A percentile compares a stretch with the other conserved stretches of the same genome.
Evolutionary conservation across 2,113 vertebrate genomes (phyloP).

Genomic region (Ondatra zibethicus): DNA sequence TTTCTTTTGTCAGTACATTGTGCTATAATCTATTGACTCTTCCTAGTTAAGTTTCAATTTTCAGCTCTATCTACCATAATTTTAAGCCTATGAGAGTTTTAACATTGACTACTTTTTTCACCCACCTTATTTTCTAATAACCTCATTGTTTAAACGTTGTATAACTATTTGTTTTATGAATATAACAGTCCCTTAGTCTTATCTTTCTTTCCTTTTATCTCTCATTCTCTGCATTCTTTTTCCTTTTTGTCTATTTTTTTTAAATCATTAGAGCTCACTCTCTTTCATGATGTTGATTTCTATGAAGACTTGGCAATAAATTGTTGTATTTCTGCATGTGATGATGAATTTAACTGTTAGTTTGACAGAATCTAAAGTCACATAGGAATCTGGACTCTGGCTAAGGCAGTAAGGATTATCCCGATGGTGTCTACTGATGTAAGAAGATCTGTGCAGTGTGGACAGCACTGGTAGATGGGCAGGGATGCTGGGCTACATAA

Average conservation of each 20-base stretch:
- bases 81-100: background rate
- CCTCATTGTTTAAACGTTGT: background rate
- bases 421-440: background rate
- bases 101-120: background rate
- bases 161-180: background rate
- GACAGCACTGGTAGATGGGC: fast-evolving
- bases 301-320: background rate
- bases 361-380: background rate
- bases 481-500: background rate
- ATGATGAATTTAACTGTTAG: background rate
- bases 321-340: background rate
- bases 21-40: background rate
- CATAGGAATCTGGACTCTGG: too few relatives aligned
- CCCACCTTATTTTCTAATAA: background rate
- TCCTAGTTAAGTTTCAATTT: background rate
- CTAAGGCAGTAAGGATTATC: background rate
- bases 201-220: background rate
- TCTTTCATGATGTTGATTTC: background rate
- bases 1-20: background rate
- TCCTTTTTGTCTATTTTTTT: background rate
- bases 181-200: background rate
- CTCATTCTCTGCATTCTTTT: background rate
- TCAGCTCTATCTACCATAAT: background rate
- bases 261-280: background rate
- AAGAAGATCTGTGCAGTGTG: background rate